Evolutionary conservation across 2,797 vertebrate species (phyloP).

Genomic region (Petrocephalus schoutedeni): DNA sequence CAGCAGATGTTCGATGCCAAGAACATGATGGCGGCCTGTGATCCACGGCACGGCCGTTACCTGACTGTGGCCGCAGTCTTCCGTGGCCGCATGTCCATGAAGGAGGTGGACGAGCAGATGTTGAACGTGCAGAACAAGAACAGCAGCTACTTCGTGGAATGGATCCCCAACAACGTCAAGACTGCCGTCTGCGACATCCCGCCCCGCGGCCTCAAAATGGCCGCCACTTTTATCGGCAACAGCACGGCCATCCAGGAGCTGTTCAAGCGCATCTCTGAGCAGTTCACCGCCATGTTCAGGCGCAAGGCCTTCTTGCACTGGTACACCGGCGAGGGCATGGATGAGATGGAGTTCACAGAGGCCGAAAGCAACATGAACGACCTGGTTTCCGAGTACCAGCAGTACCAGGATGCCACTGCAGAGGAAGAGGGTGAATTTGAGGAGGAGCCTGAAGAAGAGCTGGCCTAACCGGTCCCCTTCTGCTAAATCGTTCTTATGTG

Average conservation of each 20-base stretch:
- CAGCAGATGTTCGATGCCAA: conserved; percentile 37
- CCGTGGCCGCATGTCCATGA: conserved; percentile 38
- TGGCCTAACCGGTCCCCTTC: conserved; percentile 8
- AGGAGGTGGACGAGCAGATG: conserved; percentile 38
- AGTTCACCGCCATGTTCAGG: conserved; percentile 66
- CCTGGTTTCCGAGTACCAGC: conserved; percentile 65
- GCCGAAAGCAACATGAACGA: conserved; percentile 68
- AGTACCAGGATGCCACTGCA: conserved; percentile 62
- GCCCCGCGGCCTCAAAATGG: conserved; percentile 34
- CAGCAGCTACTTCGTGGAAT: conserved; percentile 37
- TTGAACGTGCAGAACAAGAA: conserved; percentile 39
- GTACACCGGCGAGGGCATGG: conserved; percentile 74
- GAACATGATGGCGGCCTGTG: conserved; percentile 38
- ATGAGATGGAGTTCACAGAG: conserved; percentile 70
- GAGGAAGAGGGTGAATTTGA: conserved; percentile 39
- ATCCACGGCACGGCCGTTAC: conserved; percentile 35
- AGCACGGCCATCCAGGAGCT: conserved; percentile 66
- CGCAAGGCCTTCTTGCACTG: conserved; percentile 67
- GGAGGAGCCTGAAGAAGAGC: conserved; percentile 42
- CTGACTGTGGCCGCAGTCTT: conserved; percentile 32
- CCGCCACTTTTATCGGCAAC: conserved; percentile 53
- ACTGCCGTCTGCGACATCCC: conserved; percentile 35
- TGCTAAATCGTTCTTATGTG: not conserved
- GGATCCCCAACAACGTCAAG: conserved; percentile 38
- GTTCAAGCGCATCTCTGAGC: conserved; percentile 66